Base-by-base conservation (phyloP, 2,888 invertebrate species). In the Venusia cambrica region DNA sequence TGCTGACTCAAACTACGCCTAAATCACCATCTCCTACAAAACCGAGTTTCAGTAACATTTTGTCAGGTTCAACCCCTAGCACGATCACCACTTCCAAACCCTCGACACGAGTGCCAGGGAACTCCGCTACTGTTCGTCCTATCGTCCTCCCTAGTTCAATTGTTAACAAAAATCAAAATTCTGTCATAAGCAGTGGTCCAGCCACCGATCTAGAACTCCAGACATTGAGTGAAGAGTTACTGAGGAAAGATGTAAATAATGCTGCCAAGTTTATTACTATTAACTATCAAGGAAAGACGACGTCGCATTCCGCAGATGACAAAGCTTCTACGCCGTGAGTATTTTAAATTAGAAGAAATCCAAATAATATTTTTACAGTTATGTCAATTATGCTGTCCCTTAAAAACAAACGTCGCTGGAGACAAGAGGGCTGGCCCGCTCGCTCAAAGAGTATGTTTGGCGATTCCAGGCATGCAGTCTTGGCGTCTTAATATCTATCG, bases 301-400 rank as follows among this genome's bases (percentile, higher is more conserved):
- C 91, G 1, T 92, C 93, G 4, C 89, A 89, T 26, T 92, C 92
- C 6, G 79, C 77, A 30, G 88, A 80, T 5, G 95, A 96, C 65
- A 91, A 92, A 70, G 94, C 95, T 3, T 90, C 94, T 11, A 73
- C 88, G 51, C 92, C 93, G 95, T 95, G 88, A 91, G 92, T 84
- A 38, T 16, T 20, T 19, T 11, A 31, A 17, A 25, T 10, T 0
- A 17, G n/a, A 16, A 11, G 19, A 27, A 4, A 30, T 22, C 11
- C 19, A 17, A 20, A 21, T 7, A 8, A 9, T n/a, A n/a, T n/a
- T n/a, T n/a, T n/a, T n/a, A n/a, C n/a, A n/a, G n/a, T n/a, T n/a
- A n/a, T n/a, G n/a, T n/a, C n/a, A n/a, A n/a, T n/a, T n/a, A n/a
- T n/a, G n/a, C n/a, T n/a, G n/a, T n/a, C n/a, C n/a, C n/a, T n/a